Evolutionary conservation across 2,113 vertebrate genomes (phyloP).

Genomic region (Xiphorhynchus elegans): DNA sequence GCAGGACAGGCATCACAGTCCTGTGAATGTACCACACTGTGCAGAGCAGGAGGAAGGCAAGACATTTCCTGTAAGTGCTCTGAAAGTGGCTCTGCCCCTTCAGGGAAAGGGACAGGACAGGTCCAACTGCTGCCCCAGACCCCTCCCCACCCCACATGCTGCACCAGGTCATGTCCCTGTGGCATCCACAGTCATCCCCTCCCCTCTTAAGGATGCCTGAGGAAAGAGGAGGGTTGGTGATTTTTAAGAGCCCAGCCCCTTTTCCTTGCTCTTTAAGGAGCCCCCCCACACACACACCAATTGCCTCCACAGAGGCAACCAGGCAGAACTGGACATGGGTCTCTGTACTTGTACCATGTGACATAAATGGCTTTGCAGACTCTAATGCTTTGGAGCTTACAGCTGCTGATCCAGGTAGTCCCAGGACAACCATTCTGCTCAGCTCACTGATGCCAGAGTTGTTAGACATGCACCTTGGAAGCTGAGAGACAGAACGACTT

Average conservation of each 20-base stretch:
- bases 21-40: rapidly evolving
- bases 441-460: neutral
- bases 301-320: neutral
- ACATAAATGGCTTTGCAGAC: conserved; percentile 14
- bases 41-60: neutral
- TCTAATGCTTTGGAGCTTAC: neutral
- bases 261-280: neutral
- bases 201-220: neutral
- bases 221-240: neutral
- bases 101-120: neutral
- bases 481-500: neutral
- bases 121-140: neutral
- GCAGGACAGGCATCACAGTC: neutral
- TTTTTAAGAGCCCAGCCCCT: neutral
- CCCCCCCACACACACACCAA: neutral
- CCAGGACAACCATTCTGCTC: neutral
- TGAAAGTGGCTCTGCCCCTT: neutral
- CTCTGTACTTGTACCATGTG: neutral
- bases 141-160: rapidly evolving
- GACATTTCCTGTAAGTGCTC: rapidly evolving
- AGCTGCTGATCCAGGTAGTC: neutral
- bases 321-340: neutral
- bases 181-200: neutral
- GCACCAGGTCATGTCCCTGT: neutral
- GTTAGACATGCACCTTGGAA: neutral